A percentile compares a stretch with the other conserved stretches of the same genome.
phyloP scores from a whole-genome alignment of 2,113 vertebrate genomes.

The Eupsittula cactorum region DNA sequence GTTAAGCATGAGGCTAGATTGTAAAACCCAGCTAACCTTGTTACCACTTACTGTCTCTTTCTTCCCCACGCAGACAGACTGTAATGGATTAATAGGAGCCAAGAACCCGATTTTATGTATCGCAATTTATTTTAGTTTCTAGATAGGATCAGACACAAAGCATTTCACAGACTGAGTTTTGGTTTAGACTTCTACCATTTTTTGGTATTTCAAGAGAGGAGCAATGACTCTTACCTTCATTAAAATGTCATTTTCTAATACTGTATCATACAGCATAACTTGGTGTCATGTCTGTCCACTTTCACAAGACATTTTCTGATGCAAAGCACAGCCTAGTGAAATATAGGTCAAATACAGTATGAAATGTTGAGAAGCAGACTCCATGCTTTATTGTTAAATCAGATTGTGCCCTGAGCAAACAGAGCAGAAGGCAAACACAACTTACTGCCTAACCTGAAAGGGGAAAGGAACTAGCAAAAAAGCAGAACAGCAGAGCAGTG shows the following conservation, averaged over 20 bases:
- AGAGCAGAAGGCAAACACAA: background rate
- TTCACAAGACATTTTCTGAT: background rate
- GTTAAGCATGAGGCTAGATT: slow-evolving; percentile 3
- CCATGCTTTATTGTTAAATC: background rate
- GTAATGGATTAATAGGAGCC: background rate
- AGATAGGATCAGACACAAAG: background rate
- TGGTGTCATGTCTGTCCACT: background rate
- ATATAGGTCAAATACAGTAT: background rate
- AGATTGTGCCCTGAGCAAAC: background rate
- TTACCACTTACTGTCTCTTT: background rate
- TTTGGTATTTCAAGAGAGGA: background rate
- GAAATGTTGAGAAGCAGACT: background rate
- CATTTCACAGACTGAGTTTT: background rate
- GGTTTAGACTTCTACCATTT: background rate
- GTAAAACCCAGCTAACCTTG: slow-evolving; percentile 16
- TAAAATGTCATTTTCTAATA: background rate
- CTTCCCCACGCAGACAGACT: background rate
- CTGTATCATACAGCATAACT: background rate
- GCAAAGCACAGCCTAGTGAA: background rate
- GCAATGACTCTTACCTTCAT: background rate
- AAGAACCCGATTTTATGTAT: background rate
- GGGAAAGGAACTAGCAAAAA: background rate
- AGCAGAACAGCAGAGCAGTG: background rate
- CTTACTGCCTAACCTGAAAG: background rate
- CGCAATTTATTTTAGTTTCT: background rate